A percentile compares a stretch with the other conserved stretches of the same genome.
Evolutionary conservation across 2,113 vertebrate genomes (phyloP).

Genomic region (Meleagris gallopavo): DNA sequence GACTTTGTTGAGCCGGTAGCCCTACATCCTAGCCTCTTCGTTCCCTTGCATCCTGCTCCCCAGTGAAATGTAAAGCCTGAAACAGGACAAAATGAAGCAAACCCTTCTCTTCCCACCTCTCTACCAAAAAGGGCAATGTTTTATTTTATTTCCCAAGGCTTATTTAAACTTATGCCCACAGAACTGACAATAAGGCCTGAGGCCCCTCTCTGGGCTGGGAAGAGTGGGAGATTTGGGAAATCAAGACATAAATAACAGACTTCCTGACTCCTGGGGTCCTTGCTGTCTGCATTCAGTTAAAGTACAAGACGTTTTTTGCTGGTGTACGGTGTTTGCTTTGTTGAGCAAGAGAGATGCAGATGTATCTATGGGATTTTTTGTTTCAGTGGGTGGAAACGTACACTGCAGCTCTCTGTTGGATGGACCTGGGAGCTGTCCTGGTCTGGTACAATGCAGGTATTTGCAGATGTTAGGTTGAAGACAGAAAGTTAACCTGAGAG

Average conservation of each 20-base stretch:
- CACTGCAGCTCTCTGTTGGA: neutral
- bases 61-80: neutral
- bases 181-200: neutral
- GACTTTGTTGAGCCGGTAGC: neutral
- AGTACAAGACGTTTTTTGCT: neutral
- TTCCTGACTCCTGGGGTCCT: neutral
- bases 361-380: neutral
- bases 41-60: neutral
- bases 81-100: constrained; percentile 34
- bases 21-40: neutral
- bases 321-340: neutral
- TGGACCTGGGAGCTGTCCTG: neutral
- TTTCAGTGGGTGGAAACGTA: neutral
- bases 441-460: neutral
- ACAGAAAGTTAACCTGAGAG: neutral
- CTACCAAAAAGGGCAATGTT: neutral
- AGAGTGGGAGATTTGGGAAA: neutral
- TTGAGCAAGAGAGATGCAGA: neutral
- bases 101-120: neutral
- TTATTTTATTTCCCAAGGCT: neutral
- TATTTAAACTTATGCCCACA: neutral
- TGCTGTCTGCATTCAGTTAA: neutral
- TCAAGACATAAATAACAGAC: neutral
- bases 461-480: neutral
- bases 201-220: neutral